A percentile compares a stretch with the other conserved stretches of the same genome.
Conservation (phyloP, 2,888 invertebrate genomes). For the Lepidochrysops patricia region DNA sequence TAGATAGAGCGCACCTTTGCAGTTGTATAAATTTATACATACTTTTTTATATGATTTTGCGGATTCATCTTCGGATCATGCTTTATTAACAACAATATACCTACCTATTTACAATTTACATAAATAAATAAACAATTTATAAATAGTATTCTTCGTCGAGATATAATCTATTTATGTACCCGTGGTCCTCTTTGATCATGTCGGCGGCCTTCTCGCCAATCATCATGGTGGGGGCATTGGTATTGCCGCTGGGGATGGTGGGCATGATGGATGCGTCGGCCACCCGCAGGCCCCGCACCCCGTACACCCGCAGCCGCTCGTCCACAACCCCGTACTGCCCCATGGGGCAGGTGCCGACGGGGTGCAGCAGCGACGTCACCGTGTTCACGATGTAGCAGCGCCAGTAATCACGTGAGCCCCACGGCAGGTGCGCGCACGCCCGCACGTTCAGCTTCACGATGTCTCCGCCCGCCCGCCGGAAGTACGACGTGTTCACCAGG, state of each 20-base stretch:
- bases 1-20: no score
- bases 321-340: slow-evolving; percentile 51
- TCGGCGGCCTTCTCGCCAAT: slow-evolving; percentile 60
- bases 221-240: slow-evolving; percentile 59
- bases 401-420: slow-evolving; percentile 77
- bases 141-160: not conserved
- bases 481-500: slow-evolving; percentile 43
- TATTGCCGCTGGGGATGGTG: slow-evolving; percentile 50
- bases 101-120: no score
- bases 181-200: slow-evolving; percentile 47
- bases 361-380: slow-evolving; percentile 75
- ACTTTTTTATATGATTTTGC: no score
- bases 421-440: slow-evolving; percentile 62
- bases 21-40: no score
- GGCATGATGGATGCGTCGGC: slow-evolving; percentile 60
- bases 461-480: slow-evolving; percentile 34
- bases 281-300: slow-evolving; percentile 42
- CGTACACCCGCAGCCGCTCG: slow-evolving; percentile 44
- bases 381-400: slow-evolving; percentile 74
- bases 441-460: slow-evolving; percentile 48
- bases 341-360: slow-evolving; percentile 65
- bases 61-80: not conserved
- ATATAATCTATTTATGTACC: not conserved
- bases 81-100: no score
- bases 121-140: not conserved